These are phyloP conservation scores for Ornithoptera priamus DNA, from an alignment of 2,888 invertebrate species.

Conservation along the genomic window DNA sequence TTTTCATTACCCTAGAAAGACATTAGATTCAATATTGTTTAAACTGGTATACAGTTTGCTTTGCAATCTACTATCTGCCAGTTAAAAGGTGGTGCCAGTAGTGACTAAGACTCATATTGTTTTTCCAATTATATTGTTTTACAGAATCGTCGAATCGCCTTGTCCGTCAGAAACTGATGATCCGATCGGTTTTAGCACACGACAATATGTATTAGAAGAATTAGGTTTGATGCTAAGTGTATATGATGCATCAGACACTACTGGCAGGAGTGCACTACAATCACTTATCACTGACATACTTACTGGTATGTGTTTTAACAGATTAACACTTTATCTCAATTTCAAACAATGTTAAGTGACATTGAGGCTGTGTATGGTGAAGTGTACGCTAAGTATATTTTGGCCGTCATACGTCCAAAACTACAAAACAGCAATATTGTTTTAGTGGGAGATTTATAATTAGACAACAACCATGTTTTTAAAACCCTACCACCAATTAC, in stretches of 20 bases:
- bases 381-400: too few relatives aligned
- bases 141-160: slow-evolving; percentile 70
- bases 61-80: too few relatives aligned
- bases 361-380: not conserved
- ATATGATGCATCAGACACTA: slow-evolving; percentile 81
- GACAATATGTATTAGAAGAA: slow-evolving; percentile 81
- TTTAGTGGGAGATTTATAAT: too few relatives aligned
- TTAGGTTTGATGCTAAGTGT: slow-evolving; percentile 74
- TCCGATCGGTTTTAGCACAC: slow-evolving; percentile 63
- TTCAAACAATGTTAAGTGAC: not conserved
- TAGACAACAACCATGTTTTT: too few relatives aligned
- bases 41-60: too few relatives aligned
- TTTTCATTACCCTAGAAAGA: too few relatives aligned
- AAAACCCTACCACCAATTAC: too few relatives aligned
- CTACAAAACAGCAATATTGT: too few relatives aligned
- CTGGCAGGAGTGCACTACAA: slow-evolving; percentile 65
- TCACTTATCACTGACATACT: slow-evolving; percentile 51
- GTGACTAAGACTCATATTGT: not conserved
- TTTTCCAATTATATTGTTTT: not conserved
- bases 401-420: too few relatives aligned
- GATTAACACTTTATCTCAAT: not conserved
- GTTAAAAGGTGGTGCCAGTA: not conserved
- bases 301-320: slow-evolving; percentile 48
- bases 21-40: too few relatives aligned
- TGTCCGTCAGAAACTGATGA: slow-evolving; percentile 60